Percentiles rank a stretch among this genome's conserved stretches.
These are phyloP conservation scores for Epirrhoe tristata DNA, from an alignment of 2,888 invertebrate genomes.

Conservation along the genomic window DNA sequence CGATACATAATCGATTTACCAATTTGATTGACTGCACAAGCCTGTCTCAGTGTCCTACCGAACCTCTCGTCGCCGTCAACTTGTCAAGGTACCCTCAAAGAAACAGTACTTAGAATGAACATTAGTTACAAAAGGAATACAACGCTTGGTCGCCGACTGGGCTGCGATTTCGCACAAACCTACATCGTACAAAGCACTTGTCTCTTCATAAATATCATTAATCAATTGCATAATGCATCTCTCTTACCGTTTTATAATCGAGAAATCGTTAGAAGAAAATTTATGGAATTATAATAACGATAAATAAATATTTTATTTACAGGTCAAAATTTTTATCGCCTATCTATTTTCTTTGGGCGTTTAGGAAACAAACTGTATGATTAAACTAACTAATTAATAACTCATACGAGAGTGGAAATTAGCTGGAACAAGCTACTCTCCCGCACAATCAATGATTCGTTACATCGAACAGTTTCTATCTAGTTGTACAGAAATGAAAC, in stretches of 20 bases:
- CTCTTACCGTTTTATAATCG: constrained; percentile 80
- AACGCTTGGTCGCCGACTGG: constrained; percentile 50
- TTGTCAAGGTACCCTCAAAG: constrained; percentile 55
- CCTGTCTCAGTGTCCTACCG: constrained; percentile 64
- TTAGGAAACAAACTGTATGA: constrained; percentile 61
- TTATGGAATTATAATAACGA: constrained; percentile 82
- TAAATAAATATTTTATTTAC: constrained; percentile 85
- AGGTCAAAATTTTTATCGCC: constrained; percentile 79
- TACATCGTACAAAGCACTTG: constrained; percentile 76
- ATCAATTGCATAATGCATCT: constrained; percentile 75
- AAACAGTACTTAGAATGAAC: constrained; percentile 58
- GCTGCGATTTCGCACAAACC: constrained; percentile 44
- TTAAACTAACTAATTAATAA: constrained; percentile 54
- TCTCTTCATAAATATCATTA: constrained; percentile 65
- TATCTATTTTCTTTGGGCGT: constrained; percentile 77
- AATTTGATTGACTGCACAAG: constrained; percentile 73
- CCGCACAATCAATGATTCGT: constrained; percentile 25
- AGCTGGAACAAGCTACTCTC: constrained; percentile 38
- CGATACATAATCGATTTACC: constrained; percentile 80
- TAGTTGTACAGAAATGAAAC: constrained; percentile 42
- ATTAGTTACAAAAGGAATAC: constrained; percentile 66
- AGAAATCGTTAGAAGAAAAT: constrained; percentile 81
- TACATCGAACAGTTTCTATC: constrained; percentile 39
- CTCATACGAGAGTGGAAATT: constrained; percentile 33
- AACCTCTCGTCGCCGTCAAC: constrained; percentile 54